Evolutionary conservation across 2,888 invertebrate genomes (phyloP).

Genomic region (Acholoe squamosa): DNA sequence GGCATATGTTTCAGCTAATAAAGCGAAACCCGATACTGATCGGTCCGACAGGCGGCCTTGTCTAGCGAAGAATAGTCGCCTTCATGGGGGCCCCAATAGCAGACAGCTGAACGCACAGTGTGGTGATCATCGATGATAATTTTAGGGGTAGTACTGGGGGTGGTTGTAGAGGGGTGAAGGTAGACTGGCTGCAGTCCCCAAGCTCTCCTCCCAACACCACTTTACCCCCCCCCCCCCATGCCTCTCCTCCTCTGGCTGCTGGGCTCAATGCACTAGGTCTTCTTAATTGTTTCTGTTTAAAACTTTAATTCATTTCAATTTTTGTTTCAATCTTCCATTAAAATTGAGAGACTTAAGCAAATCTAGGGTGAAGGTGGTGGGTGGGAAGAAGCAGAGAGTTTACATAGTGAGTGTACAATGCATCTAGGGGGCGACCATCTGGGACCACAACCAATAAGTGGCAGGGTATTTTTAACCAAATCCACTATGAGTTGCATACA

Average conservation of each 20-base stretch:
- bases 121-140: constrained; percentile 47
- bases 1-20: constrained; percentile 64
- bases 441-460: not conserved
- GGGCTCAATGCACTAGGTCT: not conserved
- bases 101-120: constrained; percentile 39
- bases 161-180: not conserved
- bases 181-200: no score
- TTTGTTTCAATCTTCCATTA: no score
- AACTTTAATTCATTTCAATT: no score
- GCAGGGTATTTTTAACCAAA: not conserved
- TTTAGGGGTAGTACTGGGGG: not conserved
- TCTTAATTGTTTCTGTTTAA: no score
- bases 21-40: constrained; percentile 59
- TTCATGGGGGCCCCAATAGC: constrained; percentile 20
- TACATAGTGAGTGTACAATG: not conserved
- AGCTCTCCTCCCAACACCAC: no score
- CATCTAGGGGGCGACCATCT: no score
- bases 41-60: constrained; percentile 40
- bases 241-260: no score
- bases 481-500: not conserved
- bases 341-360: no score
- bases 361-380: not conserved
- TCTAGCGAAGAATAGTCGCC: constrained; percentile 16
- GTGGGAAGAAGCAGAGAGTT: not conserved
- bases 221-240: no score